Base-by-base conservation (phyloP, 2,888 invertebrate species). In the Epicampocera succincta region DNA sequence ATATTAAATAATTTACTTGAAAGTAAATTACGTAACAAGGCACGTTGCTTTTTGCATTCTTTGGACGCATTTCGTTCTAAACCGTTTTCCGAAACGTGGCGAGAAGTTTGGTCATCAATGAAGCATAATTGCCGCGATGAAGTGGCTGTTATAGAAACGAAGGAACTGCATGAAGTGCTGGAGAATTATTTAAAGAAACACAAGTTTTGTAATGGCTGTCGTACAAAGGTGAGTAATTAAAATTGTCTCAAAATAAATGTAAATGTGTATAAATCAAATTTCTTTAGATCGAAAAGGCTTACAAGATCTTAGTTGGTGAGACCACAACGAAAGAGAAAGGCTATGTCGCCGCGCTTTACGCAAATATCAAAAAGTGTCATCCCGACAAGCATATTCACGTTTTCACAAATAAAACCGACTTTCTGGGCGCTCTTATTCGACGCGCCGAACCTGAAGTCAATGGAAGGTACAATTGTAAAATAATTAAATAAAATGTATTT, bases 101-200 rank as follows among this genome's bases (percentile, higher is more conserved):
- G 94, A 76, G 95, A 96, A 85, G 95, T 96, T 11, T 96, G 96
- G 96, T 95, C 95, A 85, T 95, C 95, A 84, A 96, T 97, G 96
- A 93, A 95, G 60, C 92, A 94, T 50, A 94, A 95, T 66, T 96
- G 96, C 87, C 93, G 95, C 71, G 95, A 95, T 87, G 97, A 97
- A 91, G 95, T 97, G 85, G 95, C 97, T 54, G 94, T 97, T 63
- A 95, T 98, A 72, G 96, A 97, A 91, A 95, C 96, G 84, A 95
- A 95, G 87, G 95, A 95, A 85, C 92, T 98, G 81, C 95, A 96
- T 87, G 94, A 95, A 81, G 97, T 97, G 15, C 92, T 98, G 46
- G 97, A 98, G 88, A 96, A 95, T 85, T 98, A 98, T 91, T 93
- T 98, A 80, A 94, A 96, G 86, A 98, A 98, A 92, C 98, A 98